Evolutionary conservation across 2,113 vertebrate genomes (phyloP).

Genomic region (Seriola quinqueradiata): DNA sequence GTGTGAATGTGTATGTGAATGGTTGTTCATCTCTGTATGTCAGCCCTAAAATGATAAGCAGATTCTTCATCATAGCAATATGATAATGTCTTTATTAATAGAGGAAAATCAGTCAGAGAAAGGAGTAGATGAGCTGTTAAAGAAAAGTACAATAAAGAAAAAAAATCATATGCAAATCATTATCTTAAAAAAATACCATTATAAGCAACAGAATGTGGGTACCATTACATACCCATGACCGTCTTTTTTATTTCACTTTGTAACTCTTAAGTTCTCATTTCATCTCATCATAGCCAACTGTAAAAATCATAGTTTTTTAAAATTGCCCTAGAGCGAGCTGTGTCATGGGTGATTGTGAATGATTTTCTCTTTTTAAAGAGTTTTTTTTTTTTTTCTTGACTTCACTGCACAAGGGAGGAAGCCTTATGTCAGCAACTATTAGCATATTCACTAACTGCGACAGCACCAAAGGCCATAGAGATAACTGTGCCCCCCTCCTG

Average conservation of each 20-base stretch:
- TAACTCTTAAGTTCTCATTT: background rate
- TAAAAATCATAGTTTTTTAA: background rate
- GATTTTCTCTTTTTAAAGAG: background rate
- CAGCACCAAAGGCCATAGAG: slow-evolving; percentile 36
- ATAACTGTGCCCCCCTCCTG: slow-evolving; percentile 15
- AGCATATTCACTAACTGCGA: slow-evolving; percentile 45
- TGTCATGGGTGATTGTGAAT: slow-evolving; percentile 11
- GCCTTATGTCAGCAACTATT: slow-evolving; percentile 49
- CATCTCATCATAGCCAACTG: background rate
- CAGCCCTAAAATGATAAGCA: too few relatives aligned
- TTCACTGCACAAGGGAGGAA: background rate
- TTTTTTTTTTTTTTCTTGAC: background rate
- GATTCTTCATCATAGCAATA: too few relatives aligned
- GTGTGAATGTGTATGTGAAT: too few relatives aligned
- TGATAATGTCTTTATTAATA: background rate
- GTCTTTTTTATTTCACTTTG: background rate
- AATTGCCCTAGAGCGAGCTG: background rate
- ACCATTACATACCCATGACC: background rate
- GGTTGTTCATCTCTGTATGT: too few relatives aligned
- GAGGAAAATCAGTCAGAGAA: background rate
- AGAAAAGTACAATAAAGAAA: background rate
- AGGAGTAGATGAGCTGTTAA: background rate
- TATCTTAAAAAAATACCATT: background rate
- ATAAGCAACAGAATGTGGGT: background rate
- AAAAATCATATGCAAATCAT: background rate